Evolutionary conservation across 2,888 invertebrate genomes (phyloP), one percentile per base, ranked within the genome.

Genomic region (Magallana nippona): DNA sequence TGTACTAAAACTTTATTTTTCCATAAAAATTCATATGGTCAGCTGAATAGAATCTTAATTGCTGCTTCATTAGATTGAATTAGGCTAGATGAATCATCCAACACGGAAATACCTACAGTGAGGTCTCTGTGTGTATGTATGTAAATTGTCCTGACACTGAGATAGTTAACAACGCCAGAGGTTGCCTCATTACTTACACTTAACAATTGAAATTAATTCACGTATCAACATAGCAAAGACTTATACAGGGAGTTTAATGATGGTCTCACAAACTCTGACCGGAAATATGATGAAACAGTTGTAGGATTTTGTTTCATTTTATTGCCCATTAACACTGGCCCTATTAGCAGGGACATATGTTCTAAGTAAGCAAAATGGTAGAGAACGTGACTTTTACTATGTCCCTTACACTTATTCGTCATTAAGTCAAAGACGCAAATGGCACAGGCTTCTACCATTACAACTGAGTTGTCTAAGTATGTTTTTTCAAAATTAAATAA

Each of bases 261-360:
- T 15, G 22, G 71, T 71, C 32, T 27, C 15, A 71, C 71, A 71
- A 71, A 71, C 11, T 71, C 22, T 27, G 71, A 71, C 71, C 71
- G 71, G 71, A 71, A 71, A 71, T 27, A 32, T 71, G 71, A 22
- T 27, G 32, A 71, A 71, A 13, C 71, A 71, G 32, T 27, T 71
- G 71, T 22, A 27, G 19, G 71, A 22, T 71, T 22, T 15, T 71
- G 71, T 44, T 44, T 8, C 22, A 71, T 27, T 71, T 71, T 22
- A 71, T 71, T 27, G 71, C 71, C 71, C 3, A 19, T 10, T 71
- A 11, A 71, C 71, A 71, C 15, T 22, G 71, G 71, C 27, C 27
- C 71, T 71, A 22, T 27, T 32, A 71, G 13, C 15, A 27, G 8
- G 32, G 32, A 71, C 71, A 71, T 19, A 60, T 71, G 71, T 71